Base-by-base conservation (phyloP, 2,888 invertebrate species). In the Pimpla rufipes region DNA sequence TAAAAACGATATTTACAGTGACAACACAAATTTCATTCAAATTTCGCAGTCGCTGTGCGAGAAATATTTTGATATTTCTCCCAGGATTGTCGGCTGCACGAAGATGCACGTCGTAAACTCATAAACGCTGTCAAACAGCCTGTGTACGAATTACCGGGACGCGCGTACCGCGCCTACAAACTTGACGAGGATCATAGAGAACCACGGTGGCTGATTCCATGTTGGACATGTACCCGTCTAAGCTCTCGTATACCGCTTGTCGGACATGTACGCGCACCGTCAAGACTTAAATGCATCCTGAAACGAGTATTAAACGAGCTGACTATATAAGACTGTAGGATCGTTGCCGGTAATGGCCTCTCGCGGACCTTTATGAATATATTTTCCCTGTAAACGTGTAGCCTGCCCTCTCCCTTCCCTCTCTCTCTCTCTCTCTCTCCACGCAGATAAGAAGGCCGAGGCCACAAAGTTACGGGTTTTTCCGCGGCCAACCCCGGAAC, bases 341-440 rank as follows among this genome's bases (percentile, higher is more conserved):
- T 68, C 68, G 67, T 62, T 68, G 42, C 23, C 74, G 50, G 74
- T 80, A 80, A 80, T 68, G 79, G 74, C 68, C 52, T 75, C 29
- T 66, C 57, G 79, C 23, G 62, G 29, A 40, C 62, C 74, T 75
- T 74, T 75, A 80, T 80, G 74, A 75, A 80, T 80, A 75, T 80
- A 75, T 80, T 59, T 68, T 42, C 50, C 50, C 13, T n/a, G 50
- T 13, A 79, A 57, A 35, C 45, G 52, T 16, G 42, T 55, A 23
- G 50, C 55, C 4, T 6, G 42, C 42, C 1, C 55, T 29, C 55
- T n/a, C 59, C 47, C n/a, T 64, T 21, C 66, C 23, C 35, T 52
- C 16, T 67, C n/a, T n/a, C n/a, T n/a, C n/a, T n/a, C n/a, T n/a
- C n/a, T n/a, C n/a, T n/a, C n/a, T 70, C 11, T 55, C 40, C 47